A percentile compares a stretch with the other conserved stretches of the same genome.
Conservation (phyloP, 2,888 invertebrate species). For the Bursaphelenchus okinawaensis region DNA sequence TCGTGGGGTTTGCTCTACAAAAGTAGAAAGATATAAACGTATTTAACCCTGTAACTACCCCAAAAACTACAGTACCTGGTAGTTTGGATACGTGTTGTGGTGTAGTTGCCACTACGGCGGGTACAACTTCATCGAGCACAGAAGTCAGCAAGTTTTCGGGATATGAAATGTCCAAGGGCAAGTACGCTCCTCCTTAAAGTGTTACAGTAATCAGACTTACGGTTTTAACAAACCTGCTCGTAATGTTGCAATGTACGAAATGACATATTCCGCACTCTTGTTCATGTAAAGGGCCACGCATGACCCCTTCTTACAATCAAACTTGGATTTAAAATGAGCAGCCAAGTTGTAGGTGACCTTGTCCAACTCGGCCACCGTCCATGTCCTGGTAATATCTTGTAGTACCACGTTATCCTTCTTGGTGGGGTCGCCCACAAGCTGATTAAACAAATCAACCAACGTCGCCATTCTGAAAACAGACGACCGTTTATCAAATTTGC, state of each 20-base stretch:
- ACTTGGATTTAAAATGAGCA: constrained; percentile 37
- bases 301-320: constrained; percentile 54
- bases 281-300: constrained; percentile 60
- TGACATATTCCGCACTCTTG: constrained; percentile 56
- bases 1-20: constrained; percentile 7
- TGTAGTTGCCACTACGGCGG: constrained; percentile 55
- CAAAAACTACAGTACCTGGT: no score
- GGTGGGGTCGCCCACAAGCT: constrained; percentile 6
- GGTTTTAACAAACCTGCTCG: constrained; percentile 57
- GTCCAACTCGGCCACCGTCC: constrained; percentile 36
- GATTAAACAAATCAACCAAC: constrained; percentile 23
- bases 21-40: no score
- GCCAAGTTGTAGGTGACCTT: constrained; percentile 55
- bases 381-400: constrained; percentile 18
- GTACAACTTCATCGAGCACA: constrained; percentile 59
- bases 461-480: constrained; percentile 13
- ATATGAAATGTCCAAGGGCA: constrained; percentile 60
- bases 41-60: no score
- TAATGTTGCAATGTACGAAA: constrained; percentile 59
- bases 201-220: not conserved
- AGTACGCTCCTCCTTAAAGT: constrained; percentile 58
- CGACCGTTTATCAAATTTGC: no score
- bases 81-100: constrained; percentile 21
- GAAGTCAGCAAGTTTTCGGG: constrained; percentile 57
- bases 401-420: constrained; percentile 25